Percentiles rank a stretch among this genome's conserved stretches.
Evolutionary conservation across 2,113 vertebrate species (phyloP).

Genomic region (Lepus europaeus): DNA sequence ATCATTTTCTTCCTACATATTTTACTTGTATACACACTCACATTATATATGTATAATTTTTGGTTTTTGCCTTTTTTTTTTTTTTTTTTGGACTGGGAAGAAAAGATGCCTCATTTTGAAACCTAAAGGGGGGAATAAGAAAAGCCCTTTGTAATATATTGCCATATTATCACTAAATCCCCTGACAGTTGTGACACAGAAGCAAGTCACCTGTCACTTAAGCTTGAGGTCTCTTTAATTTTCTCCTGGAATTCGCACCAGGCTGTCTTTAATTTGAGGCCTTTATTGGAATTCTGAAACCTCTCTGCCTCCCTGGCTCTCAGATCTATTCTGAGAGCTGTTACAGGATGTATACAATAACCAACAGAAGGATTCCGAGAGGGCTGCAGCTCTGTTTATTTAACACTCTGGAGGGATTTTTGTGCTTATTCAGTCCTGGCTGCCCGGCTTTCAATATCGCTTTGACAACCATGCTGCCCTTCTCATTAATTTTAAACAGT

Average conservation of each 20-base stretch:
- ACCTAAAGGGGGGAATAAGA: slow-evolving; percentile 90
- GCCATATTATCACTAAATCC: slow-evolving; percentile 94
- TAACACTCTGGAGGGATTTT: slow-evolving; percentile 99
- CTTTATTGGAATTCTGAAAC: slow-evolving; percentile 94
- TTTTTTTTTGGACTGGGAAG: slow-evolving; percentile 80
- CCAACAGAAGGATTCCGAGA: slow-evolving; percentile 92
- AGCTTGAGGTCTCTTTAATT: slow-evolving; percentile 99
- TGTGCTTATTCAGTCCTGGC: slow-evolving; percentile 92
- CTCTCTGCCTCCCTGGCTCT: slow-evolving; percentile 90
- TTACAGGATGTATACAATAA: slow-evolving; percentile 99
- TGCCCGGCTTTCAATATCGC: slow-evolving; percentile 95
- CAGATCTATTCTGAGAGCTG: slow-evolving; percentile 97
- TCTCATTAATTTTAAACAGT: slow-evolving; percentile 98
- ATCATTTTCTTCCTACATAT: slow-evolving; percentile 76
- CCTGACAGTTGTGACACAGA: slow-evolving; percentile 93
- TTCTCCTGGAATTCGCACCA: slow-evolving; percentile 97
- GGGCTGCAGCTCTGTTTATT: slow-evolving; percentile 97
- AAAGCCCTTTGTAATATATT: slow-evolving; percentile 94
- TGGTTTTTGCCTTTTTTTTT: background rate
- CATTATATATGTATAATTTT: slow-evolving; percentile 65
- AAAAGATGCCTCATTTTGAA: slow-evolving; percentile 91
- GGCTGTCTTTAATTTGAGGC: slow-evolving; percentile 95
- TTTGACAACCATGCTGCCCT: slow-evolving; percentile 95
- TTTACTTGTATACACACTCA: slow-evolving; percentile 45
- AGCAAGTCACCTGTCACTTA: slow-evolving; percentile 94